Evolutionary conservation across 2,797 vertebrate genomes (phyloP), one percentile per base, ranked within the genome.

Genomic region (Oryzias dopingdopingensis): DNA sequence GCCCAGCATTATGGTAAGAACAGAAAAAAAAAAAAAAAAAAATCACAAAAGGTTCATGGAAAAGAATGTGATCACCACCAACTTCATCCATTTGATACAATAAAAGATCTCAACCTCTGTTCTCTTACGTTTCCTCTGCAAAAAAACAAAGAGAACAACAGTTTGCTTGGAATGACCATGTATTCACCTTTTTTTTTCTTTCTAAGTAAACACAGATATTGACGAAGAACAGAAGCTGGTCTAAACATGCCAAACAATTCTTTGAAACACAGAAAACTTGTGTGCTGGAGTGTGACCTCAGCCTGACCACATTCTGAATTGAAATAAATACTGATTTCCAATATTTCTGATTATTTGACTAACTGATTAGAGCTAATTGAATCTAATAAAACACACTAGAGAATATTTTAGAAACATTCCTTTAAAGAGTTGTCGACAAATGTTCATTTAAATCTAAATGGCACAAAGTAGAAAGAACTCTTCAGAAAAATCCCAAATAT

Each of bases 91-190:
- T 90, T 91, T 90, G 85, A 84, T 89, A 78, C 76, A 88, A 85
- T 80, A 89, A 88, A 91, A 89, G 82, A 81, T 87, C 84, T 91
- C 86, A 91, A 89, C 32, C 32, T 80, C 75, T 83, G 82, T 86
- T 85, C 90, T 91, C 88, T 88, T 90, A 92, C 83, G 89, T 90
- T 86, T 92, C 86, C 86, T 91, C 91, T 92, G 90, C 56, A 18
- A 18, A 45, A 18, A 92, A 92, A 91, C 84, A 92, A 86, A 91
- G 81, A 89, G 83, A 91, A 84, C 86, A 88, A 81, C 70, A 74
- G 85, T 89, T 91, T 90, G 90, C 87, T 87, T 90, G 90, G 91
- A 92, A 93, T 91, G 89, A 89, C 81, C 76, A 77, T 54, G 71
- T 77, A 82, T 77, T 70, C 50, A 81, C 49, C 47, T 56, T 50